Base-by-base conservation (phyloP, 1,140 invertebrate species). In the Zaprionus ornatus region DNA sequence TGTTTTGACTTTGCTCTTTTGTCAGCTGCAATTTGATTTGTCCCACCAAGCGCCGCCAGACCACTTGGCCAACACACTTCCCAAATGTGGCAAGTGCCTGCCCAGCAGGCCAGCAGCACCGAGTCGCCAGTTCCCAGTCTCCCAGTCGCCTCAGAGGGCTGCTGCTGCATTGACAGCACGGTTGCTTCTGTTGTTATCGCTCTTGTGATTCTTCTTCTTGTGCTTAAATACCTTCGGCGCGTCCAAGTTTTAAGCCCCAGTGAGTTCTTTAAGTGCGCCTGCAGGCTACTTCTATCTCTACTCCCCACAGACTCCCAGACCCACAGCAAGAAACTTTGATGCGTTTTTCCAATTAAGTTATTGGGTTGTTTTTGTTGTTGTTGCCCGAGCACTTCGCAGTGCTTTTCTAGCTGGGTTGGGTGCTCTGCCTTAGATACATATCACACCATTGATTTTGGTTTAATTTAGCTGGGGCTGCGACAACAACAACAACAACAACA, bases 261-360 rank as follows among this genome's bases (percentile, higher is more conserved):
- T 45, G 32, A 21, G 54, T 60, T 60, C 29, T 48, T 35, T 61
- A 77, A 74, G 62, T 77, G 63, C 15, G 48, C 10, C 74, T 37
- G 13, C 21, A 40, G 68, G 74, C 68, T 9, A n/a, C 13, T 15
- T 35, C 35, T 13, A 60, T 57, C 25, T 32, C 60, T 68, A 21
- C 64, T 15, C 42, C 25, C 17, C 48, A 12, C 57, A 40, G 25
- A 42, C 9, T 1, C 3, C 19, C 65, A 10, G 29, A 29, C 29
- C 29, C n/a, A 48, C 12, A 25, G 64, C 61, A 74, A 69, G 37
- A 56, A 68, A 69, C 73, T 70, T 70, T 76, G 74, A 68, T 76
- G 74, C 74, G 67, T 70, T 79, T 79, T 81, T 71, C 45, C 55
- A 70, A 73, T 81, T 72, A 81, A 79, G 72, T 72, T 81, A 81